These are phyloP conservation scores for Rhincodon typus DNA, from an alignment of 2,797 vertebrate genomes.

Conservation along the genomic window DNA sequence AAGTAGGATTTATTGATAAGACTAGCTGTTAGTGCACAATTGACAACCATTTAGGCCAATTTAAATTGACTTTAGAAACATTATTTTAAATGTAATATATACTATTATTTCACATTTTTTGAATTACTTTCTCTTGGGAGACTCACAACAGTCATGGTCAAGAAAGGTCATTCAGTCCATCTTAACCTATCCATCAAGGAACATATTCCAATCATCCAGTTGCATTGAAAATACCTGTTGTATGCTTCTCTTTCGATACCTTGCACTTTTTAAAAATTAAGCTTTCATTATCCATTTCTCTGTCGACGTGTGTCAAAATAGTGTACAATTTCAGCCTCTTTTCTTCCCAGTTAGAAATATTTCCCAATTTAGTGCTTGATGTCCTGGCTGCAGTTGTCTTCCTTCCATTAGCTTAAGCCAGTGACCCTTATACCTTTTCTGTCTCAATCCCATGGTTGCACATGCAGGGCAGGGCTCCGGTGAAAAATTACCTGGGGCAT, in stretches of 20 bases:
- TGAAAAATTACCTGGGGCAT: too few relatives aligned
- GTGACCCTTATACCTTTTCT: not conserved
- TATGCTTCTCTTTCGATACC: not conserved
- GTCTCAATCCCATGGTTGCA: not conserved
- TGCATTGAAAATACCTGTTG: not conserved
- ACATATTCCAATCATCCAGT: not conserved
- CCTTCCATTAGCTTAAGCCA: too few relatives aligned
- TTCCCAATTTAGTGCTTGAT: not conserved
- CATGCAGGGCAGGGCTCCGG: not conserved
- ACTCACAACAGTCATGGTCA: not conserved
- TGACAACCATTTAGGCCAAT: not conserved
- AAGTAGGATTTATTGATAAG: not conserved
- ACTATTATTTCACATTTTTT: not conserved
- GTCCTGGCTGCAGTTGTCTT: not conserved
- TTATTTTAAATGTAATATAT: not conserved
- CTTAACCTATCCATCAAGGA: not conserved
- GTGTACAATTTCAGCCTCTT: not conserved
- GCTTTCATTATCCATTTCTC: not conserved
- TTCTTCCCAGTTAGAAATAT: not conserved
- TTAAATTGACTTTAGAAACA: not conserved
- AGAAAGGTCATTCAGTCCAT: not conserved
- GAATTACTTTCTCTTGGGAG: not conserved
- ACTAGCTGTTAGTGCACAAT: not conserved
- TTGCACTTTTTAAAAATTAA: not conserved
- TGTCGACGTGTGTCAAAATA: not conserved